A percentile compares a stretch with the other conserved stretches of the same genome.
These are phyloP conservation scores for Drosophila erecta DNA, from an alignment of 1,140 invertebrate species.

Conservation along the genomic window DNA sequence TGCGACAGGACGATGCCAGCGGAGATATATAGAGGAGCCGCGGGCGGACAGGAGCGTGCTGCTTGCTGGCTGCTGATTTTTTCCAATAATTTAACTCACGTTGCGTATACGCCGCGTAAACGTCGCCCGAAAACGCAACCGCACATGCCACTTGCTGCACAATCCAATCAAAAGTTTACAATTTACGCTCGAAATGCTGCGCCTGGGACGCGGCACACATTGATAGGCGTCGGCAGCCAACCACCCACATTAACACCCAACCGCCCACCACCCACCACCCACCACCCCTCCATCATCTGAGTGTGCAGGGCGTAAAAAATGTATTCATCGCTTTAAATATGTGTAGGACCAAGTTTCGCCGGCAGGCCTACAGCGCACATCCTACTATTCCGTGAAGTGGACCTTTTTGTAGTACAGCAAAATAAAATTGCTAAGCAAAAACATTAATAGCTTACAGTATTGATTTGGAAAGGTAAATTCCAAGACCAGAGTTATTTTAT, in stretches of 20 bases:
- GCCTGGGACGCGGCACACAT: constrained; percentile 56
- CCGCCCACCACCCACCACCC: background rate
- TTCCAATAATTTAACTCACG: constrained; percentile 70
- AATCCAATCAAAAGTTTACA: constrained; percentile 83
- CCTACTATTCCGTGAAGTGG: constrained; percentile 9
- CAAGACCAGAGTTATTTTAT: no score
- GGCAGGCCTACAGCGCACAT: constrained; percentile 17
- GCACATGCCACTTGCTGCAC: constrained; percentile 72
- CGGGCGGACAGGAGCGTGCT: constrained; percentile 17
- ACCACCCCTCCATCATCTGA: no score
- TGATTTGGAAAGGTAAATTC: no score
- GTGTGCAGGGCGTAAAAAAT: constrained; percentile 48
- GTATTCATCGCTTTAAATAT: constrained; percentile 54
- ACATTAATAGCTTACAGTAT: no score
- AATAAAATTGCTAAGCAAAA: no score
- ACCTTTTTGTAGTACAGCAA: background rate
- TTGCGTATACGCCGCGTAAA: constrained; percentile 62
- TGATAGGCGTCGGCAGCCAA: constrained; percentile 49
- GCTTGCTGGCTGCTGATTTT: constrained; percentile 6
- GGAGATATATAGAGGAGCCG: constrained; percentile 1
- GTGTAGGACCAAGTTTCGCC: constrained; percentile 46
- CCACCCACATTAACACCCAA: constrained; percentile 1
- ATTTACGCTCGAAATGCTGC: constrained; percentile 77
- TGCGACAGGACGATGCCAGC: constrained; percentile 39
- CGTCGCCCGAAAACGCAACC: constrained; percentile 42